These are phyloP conservation scores for Sclerurus mexicanus DNA, from an alignment of 2,113 vertebrate species.

Conservation along the genomic window DNA sequence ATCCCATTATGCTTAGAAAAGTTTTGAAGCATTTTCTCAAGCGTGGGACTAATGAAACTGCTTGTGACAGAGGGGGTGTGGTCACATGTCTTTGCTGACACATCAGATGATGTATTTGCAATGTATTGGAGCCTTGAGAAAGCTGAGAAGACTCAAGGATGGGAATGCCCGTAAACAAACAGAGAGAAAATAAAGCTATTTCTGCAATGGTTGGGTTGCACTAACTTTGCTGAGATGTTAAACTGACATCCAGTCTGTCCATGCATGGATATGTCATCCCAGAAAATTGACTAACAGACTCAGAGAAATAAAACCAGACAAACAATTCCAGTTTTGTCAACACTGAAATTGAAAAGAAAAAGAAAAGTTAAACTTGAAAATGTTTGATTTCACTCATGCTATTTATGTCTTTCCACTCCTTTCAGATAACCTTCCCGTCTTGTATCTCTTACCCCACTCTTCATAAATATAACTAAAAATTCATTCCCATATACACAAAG, in stretches of 20 bases:
- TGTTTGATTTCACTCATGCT: not conserved
- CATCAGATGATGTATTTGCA: not conserved
- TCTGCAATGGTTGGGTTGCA: not conserved
- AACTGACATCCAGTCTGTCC: not conserved
- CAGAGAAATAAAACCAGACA: not conserved
- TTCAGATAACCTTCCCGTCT: not conserved
- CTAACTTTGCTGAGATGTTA: not conserved
- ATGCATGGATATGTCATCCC: not conserved
- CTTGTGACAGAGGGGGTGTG: not conserved
- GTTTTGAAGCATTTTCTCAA: not conserved
- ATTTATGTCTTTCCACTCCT: not conserved
- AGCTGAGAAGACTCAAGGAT: not conserved
- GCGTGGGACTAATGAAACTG: not conserved
- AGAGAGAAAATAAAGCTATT: not conserved
- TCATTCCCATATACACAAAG: not conserved
- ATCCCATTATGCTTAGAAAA: not conserved
- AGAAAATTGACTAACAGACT: not conserved
- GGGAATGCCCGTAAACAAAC: not conserved
- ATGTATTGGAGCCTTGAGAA: not conserved
- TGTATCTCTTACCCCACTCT: not conserved
- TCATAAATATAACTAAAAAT: not conserved
- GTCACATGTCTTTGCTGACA: not conserved
- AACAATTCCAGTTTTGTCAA: not conserved
- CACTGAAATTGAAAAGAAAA: not conserved
- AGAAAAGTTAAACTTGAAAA: not conserved